These are phyloP conservation scores for Stenoptilia bipunctidactyla DNA, from an alignment of 2,888 invertebrate species.

Conservation along the genomic window DNA sequence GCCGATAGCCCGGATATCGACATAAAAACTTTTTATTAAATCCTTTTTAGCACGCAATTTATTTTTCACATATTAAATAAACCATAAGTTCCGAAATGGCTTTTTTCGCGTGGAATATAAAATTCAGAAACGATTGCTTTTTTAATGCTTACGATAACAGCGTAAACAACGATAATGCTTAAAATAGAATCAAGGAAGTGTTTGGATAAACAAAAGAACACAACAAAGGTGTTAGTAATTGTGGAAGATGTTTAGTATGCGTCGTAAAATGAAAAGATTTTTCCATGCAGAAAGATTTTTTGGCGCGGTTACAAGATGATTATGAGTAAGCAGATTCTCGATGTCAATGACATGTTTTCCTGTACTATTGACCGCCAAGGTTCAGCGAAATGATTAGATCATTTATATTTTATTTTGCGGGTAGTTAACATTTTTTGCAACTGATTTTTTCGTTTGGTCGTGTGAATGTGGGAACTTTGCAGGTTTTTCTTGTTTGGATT, in stretches of 20 bases:
- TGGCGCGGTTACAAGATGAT: constrained; percentile 35
- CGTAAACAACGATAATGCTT: constrained; percentile 23
- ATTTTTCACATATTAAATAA: too few relatives aligned
- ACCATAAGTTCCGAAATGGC: too few relatives aligned
- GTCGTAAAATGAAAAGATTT: constrained; percentile 29
- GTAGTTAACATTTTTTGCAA: constrained; percentile 2
- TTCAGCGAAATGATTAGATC: constrained; percentile 1
- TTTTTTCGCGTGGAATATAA: too few relatives aligned
- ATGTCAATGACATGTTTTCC: constrained; percentile 51
- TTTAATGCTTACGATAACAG: too few relatives aligned
- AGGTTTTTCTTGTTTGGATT: too few relatives aligned
- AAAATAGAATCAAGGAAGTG: constrained; percentile 36
- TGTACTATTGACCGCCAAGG: constrained; percentile 8
- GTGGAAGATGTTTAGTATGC: background rate
- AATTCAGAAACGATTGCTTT: too few relatives aligned
- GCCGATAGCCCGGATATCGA: constrained; percentile 1
- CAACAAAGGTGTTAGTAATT: constrained; percentile 22
- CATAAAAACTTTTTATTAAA: background rate
- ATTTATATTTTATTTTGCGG: constrained; percentile 12
- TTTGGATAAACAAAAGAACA: constrained; percentile 37
- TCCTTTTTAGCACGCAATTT: too few relatives aligned
- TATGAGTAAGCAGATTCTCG: constrained; percentile 47
- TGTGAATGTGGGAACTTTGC: too few relatives aligned
- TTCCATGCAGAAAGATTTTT: constrained; percentile 28
- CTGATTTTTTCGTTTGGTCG: too few relatives aligned